Conservation (phyloP, 2,113 vertebrate genomes). For the Phalacrocorax carbo region DNA sequence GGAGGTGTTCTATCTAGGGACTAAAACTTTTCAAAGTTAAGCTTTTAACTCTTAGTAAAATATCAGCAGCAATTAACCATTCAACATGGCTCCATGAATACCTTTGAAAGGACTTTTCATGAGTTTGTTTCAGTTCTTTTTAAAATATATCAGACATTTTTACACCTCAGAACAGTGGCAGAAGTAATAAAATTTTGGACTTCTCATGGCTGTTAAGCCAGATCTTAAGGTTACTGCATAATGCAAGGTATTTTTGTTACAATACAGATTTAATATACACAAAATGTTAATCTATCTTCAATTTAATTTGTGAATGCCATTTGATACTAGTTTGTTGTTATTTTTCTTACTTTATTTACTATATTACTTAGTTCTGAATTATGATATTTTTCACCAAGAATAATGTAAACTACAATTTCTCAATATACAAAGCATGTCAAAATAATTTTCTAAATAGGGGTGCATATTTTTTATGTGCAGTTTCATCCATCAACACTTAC, state of each 20-base stretch:
- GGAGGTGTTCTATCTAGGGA: neutral
- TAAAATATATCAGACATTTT: neutral
- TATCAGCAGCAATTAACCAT: neutral
- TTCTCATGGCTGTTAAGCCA: neutral
- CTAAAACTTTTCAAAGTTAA: neutral
- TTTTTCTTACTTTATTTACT: neutral
- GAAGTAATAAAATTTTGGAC: neutral
- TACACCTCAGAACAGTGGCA: neutral
- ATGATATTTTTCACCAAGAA: neutral
- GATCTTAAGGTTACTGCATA: neutral
- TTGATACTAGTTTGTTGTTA: neutral
- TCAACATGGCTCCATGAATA: neutral
- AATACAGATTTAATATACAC: neutral
- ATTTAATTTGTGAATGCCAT: neutral
- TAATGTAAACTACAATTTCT: neutral
- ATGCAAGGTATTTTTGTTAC: neutral
- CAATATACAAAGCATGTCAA: neutral
- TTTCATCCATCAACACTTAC: neutral
- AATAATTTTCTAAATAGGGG: neutral
- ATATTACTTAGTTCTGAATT: neutral
- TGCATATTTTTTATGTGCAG: neutral
- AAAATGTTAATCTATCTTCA: neutral
- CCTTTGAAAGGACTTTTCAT: neutral
- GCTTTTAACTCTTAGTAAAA: neutral
- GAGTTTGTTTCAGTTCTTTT: neutral